Evolutionary conservation across 2,888 invertebrate genomes (phyloP), one percentile per base, ranked within the genome.

Genomic region (Caenorhabditis afra): DNA sequence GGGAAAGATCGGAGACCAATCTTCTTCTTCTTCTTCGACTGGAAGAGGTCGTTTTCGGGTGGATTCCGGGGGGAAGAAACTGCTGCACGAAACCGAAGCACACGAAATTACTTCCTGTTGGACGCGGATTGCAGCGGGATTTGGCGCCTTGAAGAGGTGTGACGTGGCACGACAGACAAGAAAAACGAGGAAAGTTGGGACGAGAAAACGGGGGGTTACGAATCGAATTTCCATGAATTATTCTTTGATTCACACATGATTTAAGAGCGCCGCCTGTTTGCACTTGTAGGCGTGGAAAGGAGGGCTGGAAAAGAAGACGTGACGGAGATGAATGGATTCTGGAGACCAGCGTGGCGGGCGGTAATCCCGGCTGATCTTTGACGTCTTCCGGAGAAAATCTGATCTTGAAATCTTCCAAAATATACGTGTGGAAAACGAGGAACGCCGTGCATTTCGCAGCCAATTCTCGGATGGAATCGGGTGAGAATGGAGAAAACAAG

Each of bases 171-270:
- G 22, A 22, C 18, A 22, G 49, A 22, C 7, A 50, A 22, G 49
- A 49, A 49, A 49, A 37, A 65, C 41, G 8, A 18, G 37, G n/a
- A n/a, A 47, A 52, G 52, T 52, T 18, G 37, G n/a, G 50, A 59
- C 20, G 29, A 22, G 52, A 20, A 50, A 23, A 29, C n/a, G 18
- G 53, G 29, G 53, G 44, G 11, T 41, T 41, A 16, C 14, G 67
- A 68, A 68, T 70, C 45, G 62, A 61, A 71, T 71, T 71, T 57
- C 57, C 62, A 71, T 71, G 62, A 71, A 71, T 71, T 71, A 71
- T 71, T 62, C 62, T 62, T 64, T 39, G 45, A 57, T 71, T 71
- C 71, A 55, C 71, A 64, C 71, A 71, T 70, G 29, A 20, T 70
- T 62, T 59, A 70, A 14, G 29, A 18, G 44, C 29, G n/a, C n/a